Evolutionary conservation across 1,140 invertebrate genomes (phyloP), one percentile per base, ranked within the genome.

Genomic region (Mycetomoellerius zeteki): DNA sequence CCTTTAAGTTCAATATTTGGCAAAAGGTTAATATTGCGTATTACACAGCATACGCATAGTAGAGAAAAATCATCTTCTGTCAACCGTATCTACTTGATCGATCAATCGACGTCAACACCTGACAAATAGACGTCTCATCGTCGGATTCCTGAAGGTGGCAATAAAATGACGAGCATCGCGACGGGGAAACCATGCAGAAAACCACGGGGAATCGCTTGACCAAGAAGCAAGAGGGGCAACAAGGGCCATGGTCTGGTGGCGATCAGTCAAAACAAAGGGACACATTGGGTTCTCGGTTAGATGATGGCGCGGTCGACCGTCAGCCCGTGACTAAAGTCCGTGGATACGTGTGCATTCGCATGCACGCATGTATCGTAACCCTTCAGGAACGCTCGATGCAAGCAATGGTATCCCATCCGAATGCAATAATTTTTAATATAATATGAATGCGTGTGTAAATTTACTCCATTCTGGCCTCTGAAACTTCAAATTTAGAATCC

Each of bases 251-350:
- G 89, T 90, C 89, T 65, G 85, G 2, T 89, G 75, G 69, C 75
- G 71, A 87, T 89, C 87, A 84, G 89, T 90, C 89, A 90, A 90
- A 90, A 90, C 89, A 90, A 89, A 87, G 80, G 85, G 85, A 80
- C 37, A 78, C 30, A 84, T 47, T 30, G 78, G 21, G 54, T 47
- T 60, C 80, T 73, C 69, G 69, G 67, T 81, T 81, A 82, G 67
- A 82, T 33, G 69, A 19, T 47, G 69, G 21, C 80, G 80, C 54
- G 69, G 69, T 84, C 80, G 71, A 84, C 80, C 80, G 52, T 72
- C 67, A 60, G 37, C 24, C 62, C 84, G 84, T 86, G 50, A 86
- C 84, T 67, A 58, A 81, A 86, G 84, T 33, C 24, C 16, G 58
- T 14, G 50, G 37, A 81, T 80, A 58, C 50, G 73, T 50, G 37